phyloP scores from a whole-genome alignment of 92 coral and sea anemone species.

The Zoanthus gigantus region DNA sequence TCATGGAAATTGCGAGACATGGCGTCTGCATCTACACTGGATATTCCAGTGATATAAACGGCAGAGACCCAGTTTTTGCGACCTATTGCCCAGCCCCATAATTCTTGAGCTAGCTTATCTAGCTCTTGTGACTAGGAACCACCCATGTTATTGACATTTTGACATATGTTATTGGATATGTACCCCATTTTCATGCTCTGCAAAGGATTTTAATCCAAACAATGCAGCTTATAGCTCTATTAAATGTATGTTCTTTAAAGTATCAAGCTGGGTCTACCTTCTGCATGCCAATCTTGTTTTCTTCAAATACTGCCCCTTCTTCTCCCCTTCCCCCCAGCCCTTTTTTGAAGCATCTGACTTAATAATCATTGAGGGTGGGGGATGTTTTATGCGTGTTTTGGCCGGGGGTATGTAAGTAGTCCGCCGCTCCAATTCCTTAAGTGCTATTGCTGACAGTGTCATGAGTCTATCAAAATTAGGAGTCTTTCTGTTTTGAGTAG shows the following conservation, averaged over 20 bases:
- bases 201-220: conserved; percentile 67
- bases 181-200: conserved; percentile 11
- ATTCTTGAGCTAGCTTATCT: conserved; percentile 35
- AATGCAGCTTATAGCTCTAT: conserved; percentile 53
- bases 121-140: conserved; percentile 17
- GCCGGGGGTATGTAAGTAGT: conserved; percentile 50
- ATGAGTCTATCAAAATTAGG: conserved; percentile 44
- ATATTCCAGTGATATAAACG: conserved; percentile 53
- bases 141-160: conserved; percentile 42
- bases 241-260: conserved; percentile 44
- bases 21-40: conserved; percentile 48
- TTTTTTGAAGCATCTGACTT: conserved; percentile 69
- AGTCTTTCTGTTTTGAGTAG: not conserved
- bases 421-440: conserved; percentile 60
- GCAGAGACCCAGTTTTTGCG: conserved; percentile 57
- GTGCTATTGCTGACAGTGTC: conserved; percentile 46
- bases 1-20: conserved; percentile 48
- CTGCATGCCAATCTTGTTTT: not conserved
- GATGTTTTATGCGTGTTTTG: conserved; percentile 13
- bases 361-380: conserved; percentile 41
- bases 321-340: conserved; percentile 43
- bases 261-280: conserved; percentile 51
- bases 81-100: conserved; percentile 57
- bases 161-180: conserved; percentile 52
- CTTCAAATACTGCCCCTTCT: conserved; percentile 18